phyloP scores from a whole-genome alignment of 1,140 invertebrate species.

The Melitaea cinxia region DNA sequence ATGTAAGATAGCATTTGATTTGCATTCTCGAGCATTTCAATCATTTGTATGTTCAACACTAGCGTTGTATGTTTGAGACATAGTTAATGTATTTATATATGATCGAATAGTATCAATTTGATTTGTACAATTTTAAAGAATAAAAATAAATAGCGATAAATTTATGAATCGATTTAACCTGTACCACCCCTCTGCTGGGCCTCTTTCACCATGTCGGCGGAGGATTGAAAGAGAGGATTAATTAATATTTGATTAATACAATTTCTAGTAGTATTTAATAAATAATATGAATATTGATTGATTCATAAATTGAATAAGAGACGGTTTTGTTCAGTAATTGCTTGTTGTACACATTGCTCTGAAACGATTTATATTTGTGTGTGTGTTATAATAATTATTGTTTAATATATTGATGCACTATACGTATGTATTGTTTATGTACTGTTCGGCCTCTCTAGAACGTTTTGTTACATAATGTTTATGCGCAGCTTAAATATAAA shows the following conservation, averaged over 20 bases:
- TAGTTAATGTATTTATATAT: not conserved
- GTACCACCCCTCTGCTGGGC: no score
- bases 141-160: no score
- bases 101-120: not conserved
- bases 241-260: no score
- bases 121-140: not conserved
- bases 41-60: not conserved
- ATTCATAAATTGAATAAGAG: not conserved
- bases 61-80: constrained; percentile 9
- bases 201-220: no score
- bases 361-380: constrained; percentile 2
- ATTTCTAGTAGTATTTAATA: no score
- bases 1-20: constrained; percentile 45
- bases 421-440: constrained; percentile 1
- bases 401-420: not conserved
- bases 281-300: not conserved
- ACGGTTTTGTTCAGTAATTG: not conserved
- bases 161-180: no score
- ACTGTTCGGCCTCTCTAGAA: not conserved
- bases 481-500: no score
- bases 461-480: no score
- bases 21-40: constrained; percentile 25
- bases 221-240: no score
- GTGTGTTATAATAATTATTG: not conserved
- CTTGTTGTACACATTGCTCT: not conserved